Base-by-base conservation (phyloP, 2,113 vertebrate species). In the Gasterosteus nipponicus region DNA sequence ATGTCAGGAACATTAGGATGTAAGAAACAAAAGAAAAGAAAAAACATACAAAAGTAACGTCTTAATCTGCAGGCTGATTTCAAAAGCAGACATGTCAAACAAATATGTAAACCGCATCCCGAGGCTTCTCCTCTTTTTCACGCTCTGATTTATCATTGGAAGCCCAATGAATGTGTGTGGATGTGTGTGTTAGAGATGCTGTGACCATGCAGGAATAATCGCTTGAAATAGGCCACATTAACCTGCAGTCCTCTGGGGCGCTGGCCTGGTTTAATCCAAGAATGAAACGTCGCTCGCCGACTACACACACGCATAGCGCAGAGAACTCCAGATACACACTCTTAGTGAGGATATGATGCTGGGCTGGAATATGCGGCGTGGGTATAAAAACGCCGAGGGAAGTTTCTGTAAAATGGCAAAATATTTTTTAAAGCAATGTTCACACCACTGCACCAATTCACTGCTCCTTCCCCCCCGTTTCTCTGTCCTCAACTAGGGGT, bases 211-310 rank as follows among this genome's bases (percentile, higher is more conserved):
- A 90, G 83, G 84, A 91, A 85, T 92, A 87, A 91, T 91, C 33
- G 60, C 77, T 89, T 84, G 69, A 91, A 93, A 92, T 92, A 92
- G 91, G 86, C 75, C 83, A 76, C 85, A 91, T 93, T 92, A 92
- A 93, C 92, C 92, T 92, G 87, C 80, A 85, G 88, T 88, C 78
- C 90, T 92, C 91, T 71, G 65, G 86, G 89, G 89, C 73, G 29
- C 77, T 89, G 89, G 83, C 89, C 91, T 90, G 89, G 83, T 90
- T 93, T 90, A 85, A 91, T 89, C 77, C 77, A 68, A 72, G 85
- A 90, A 89, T 60, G 77, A 87, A 77, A 80, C 66, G 62, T 67
- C 51, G 69, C 41, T 56, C 57, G 46, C 72, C 77, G 81, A 66
- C 76, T 75, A 39, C 82, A 89, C 83, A 86, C 72, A 78, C 51